phyloP scores from a whole-genome alignment of 1,140 invertebrate genomes.

The Eriosoma lanigerum region DNA sequence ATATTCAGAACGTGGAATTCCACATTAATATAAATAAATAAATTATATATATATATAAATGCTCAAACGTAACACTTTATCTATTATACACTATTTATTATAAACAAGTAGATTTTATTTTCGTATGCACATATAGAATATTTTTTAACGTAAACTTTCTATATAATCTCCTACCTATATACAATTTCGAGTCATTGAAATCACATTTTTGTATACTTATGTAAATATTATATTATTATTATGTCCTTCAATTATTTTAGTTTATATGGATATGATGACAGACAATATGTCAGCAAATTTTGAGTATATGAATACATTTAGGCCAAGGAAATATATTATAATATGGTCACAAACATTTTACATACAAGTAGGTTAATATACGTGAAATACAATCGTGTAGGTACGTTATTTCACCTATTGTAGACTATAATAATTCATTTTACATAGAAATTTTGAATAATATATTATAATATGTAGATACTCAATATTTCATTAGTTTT shows the following conservation, averaged over 20 bases:
- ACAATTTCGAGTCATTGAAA: background rate
- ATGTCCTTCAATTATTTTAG: background rate
- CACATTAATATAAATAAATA: too few species aligned
- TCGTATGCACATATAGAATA: background rate
- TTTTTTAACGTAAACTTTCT: background rate
- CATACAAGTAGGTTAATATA: background rate
- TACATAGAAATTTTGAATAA: background rate
- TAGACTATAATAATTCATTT: background rate
- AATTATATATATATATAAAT: too few species aligned
- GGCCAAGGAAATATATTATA: constrained; percentile 17
- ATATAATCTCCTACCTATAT: too few species aligned
- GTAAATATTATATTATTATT: background rate
- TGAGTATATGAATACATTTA: constrained; percentile 4
- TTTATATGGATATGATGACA: background rate
- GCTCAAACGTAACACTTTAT: too few species aligned
- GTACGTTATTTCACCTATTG: background rate
- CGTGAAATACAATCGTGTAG: too few species aligned
- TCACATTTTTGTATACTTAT: background rate
- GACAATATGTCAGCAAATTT: constrained; percentile 11
- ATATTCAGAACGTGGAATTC: too few species aligned
- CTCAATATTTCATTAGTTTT: too few species aligned
- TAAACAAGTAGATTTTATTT: too few species aligned
- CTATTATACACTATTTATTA: too few species aligned
- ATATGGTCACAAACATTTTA: background rate
- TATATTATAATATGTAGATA: background rate